Percentiles rank a stretch among this genome's conserved stretches.
phyloP scores from a whole-genome alignment of 2,888 invertebrate species.

The Drosophila barbarae region DNA sequence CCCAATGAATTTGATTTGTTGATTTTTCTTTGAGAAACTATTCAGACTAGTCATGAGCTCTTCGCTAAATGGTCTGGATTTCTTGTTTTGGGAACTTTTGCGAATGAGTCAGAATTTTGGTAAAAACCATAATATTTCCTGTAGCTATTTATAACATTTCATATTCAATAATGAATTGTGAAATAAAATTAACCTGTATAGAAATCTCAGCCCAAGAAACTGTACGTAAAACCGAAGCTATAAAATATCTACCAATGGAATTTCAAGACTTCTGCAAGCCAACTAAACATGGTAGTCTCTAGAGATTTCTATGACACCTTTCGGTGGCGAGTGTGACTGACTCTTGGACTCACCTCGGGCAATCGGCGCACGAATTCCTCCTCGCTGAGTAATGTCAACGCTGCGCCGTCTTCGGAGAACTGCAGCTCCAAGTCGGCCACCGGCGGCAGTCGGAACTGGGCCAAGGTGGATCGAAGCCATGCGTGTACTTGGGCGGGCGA shows the following conservation, averaged over 20 bases:
- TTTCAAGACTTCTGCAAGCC: conserved; percentile 20
- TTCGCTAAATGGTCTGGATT: not conserved
- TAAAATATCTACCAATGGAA: conserved; percentile 6
- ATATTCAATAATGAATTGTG: not conserved
- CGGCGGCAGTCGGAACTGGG: conserved; percentile 88
- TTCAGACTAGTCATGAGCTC: not conserved
- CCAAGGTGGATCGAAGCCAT: conserved; percentile 93
- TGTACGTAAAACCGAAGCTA: not conserved
- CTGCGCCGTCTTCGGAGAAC: conserved; percentile 89
- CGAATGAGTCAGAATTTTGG: not conserved
- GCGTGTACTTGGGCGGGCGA: conserved; percentile 90
- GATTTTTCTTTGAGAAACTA: not conserved
- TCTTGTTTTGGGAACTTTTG: not conserved
- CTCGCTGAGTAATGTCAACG: conserved; percentile 88
- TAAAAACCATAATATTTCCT: not conserved
- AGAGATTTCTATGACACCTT: conserved; percentile 21
- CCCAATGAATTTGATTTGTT: not conserved
- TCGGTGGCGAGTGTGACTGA: conserved; percentile 6
- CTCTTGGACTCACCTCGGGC: conserved; percentile 84
- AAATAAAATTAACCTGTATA: not conserved
- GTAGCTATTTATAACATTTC: not conserved
- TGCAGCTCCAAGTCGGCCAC: conserved; percentile 87
- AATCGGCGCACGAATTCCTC: conserved; percentile 91
- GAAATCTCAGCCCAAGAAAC: not conserved
- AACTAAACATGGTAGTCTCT: conserved; percentile 13